Evolutionary conservation across 2,888 invertebrate species (phyloP).

Genomic region (Tipula helvola): DNA sequence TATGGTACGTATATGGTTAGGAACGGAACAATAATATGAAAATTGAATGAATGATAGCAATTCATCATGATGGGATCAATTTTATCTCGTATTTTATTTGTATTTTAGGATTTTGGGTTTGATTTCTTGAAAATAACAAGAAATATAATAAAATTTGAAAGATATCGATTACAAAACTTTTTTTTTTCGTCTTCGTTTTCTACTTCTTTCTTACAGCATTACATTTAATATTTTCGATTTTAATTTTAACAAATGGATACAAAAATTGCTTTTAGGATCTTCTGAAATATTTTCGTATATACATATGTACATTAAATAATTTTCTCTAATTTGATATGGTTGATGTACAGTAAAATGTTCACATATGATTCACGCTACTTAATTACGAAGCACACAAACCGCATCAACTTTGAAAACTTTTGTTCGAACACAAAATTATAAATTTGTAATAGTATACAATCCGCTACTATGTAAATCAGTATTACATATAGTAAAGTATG

Average conservation of each 20-base stretch:
- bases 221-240: neutral
- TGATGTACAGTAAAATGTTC: neutral
- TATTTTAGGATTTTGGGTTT: neutral
- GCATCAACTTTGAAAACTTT: neutral
- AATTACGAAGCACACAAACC: no score
- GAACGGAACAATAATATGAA: neutral
- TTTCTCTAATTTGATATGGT: conserved; percentile 6
- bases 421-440: neutral
- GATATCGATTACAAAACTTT: neutral
- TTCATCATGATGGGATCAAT: conserved; percentile 5
- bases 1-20: neutral
- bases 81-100: neutral
- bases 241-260: neutral
- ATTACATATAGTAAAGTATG: no score
- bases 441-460: neutral
- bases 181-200: neutral
- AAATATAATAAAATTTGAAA: neutral
- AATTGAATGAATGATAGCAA: conserved; percentile 9
- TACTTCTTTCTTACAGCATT: neutral
- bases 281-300: neutral
- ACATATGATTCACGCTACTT: no score
- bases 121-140: neutral
- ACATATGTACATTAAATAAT: neutral
- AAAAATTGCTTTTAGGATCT: neutral
- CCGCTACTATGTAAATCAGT: neutral